Evolutionary conservation across 2,797 vertebrate species (phyloP).

Genomic region (Mustela erminea): DNA sequence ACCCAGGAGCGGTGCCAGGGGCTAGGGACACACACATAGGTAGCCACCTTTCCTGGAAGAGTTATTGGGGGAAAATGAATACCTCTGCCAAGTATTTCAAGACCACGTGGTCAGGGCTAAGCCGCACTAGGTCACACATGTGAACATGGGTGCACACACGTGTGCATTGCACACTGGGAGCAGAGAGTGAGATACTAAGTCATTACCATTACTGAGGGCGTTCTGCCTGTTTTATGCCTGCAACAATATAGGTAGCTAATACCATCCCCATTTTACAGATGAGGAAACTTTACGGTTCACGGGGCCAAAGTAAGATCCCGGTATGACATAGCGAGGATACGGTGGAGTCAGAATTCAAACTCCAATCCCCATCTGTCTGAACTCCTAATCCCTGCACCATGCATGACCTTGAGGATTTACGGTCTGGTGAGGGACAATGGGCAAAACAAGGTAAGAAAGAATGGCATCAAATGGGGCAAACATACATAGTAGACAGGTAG

Average conservation of each 20-base stretch:
- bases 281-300: not conserved
- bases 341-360: not conserved
- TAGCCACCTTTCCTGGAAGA: not conserved
- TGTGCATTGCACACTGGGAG: accelerated
- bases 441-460: not conserved
- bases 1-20: not conserved
- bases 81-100: not conserved
- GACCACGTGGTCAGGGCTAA: not conserved
- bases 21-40: not conserved
- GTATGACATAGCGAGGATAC: accelerated
- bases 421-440: not conserved
- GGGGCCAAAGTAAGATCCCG: not conserved
- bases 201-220: not conserved
- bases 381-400: no score
- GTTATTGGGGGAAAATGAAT: not conserved
- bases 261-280: not conserved
- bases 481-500: no score
- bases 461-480: accelerated
- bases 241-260: not conserved
- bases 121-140: no score
- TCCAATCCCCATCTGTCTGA: not conserved
- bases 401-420: not conserved
- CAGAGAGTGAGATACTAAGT: not conserved
- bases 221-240: not conserved
- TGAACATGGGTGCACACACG: accelerated